Base-by-base conservation (phyloP, 2,888 invertebrate species). In the Drosophila neonasuta region DNA sequence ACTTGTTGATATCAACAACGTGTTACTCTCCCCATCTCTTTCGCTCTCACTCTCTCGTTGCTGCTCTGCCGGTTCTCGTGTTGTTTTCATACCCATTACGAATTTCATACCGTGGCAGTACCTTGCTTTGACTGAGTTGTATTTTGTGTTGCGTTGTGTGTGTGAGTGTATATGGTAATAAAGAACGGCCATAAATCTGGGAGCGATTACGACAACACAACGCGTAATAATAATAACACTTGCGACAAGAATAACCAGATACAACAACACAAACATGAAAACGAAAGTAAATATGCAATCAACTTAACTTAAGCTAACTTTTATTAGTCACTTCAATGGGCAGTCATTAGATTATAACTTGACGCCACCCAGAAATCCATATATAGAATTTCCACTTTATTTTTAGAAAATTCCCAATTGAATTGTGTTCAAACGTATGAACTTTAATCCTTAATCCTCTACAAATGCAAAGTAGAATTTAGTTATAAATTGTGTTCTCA, bases 241-340 rank as follows among this genome's bases (percentile, higher is more conserved):
- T 15, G 39, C 39, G 49, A 44, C n/a, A 50, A 59, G 42, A 42
- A 63, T 49, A 66, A 63, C 42, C 15, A 34, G 15, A 34, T 13
- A 48, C 41, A 59, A 44, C 50, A 58, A 13, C 10, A 57, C 10
- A 57, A 83, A 67, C 50, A 82, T 87, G 81, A 82, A 87, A 82
- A 77, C 86, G 64, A 87, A 82, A 82, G 87, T 82, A 82, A 82
- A 81, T 81, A 82, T 74, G 20, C 54, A 45, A 63, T 56, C 17
- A 74, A 45, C 13, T 57, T 41, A 74, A 58, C 17, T 57, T 49
- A n/a, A 17, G 48, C 10, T 6, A 17, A 10, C 6, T 17, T 10
- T 46, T 15, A n/a, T 15, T 36, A 13, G 10, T 36, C 24, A 24
- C 24, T 24, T 34, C n/a, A 44, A 6, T 9, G 15, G 10, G 15